Evolutionary conservation across 2,888 invertebrate genomes (phyloP).

Genomic region (Noctua comes): DNA sequence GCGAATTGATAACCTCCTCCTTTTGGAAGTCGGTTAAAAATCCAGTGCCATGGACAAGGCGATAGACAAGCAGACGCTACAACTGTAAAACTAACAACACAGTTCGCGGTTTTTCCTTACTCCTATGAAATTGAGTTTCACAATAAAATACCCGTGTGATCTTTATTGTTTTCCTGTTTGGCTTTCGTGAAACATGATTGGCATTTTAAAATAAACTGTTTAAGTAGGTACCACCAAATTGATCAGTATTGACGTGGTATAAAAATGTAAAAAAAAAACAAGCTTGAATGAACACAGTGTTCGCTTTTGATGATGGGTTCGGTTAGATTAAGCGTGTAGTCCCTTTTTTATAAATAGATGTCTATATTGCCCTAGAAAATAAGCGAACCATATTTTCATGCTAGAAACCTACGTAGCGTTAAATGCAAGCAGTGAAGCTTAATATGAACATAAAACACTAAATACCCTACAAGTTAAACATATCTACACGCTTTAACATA

Average conservation of each 20-base stretch:
- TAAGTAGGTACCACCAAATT: slow-evolving; percentile 35
- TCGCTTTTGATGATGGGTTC: slow-evolving; percentile 76
- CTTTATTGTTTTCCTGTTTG: slow-evolving; percentile 11
- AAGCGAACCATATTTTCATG: slow-evolving; percentile 85
- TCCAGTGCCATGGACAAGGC: slow-evolving; percentile 2
- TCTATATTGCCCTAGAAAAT: slow-evolving; percentile 86
- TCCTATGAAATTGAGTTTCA: slow-evolving; percentile 17
- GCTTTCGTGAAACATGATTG: slow-evolving; percentile 2
- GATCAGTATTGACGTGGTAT: slow-evolving; percentile 64
- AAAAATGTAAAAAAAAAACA: slow-evolving; percentile 68
- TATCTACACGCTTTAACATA: slow-evolving; percentile 3
- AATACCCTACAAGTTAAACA: slow-evolving; percentile 16
- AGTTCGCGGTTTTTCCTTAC: slow-evolving; percentile 24
- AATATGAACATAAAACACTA: slow-evolving; percentile 28
- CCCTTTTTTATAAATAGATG: slow-evolving; percentile 86
- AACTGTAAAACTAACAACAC: slow-evolving; percentile 31
- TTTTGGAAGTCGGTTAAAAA: no score
- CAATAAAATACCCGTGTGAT: slow-evolving; percentile 5
- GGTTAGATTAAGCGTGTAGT: slow-evolving; percentile 84
- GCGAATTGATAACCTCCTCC: no score
- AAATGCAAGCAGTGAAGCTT: slow-evolving; percentile 83
- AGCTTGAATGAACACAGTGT: slow-evolving; percentile 80
- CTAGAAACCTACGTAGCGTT: slow-evolving; percentile 83
- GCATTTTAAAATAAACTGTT: slow-evolving; percentile 9
- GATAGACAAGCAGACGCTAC: slow-evolving; percentile 23